Percentiles rank a stretch among this genome's conserved stretches.
phyloP scores from a whole-genome alignment of 2,888 invertebrate species.

The Ophion ventricosus region DNA sequence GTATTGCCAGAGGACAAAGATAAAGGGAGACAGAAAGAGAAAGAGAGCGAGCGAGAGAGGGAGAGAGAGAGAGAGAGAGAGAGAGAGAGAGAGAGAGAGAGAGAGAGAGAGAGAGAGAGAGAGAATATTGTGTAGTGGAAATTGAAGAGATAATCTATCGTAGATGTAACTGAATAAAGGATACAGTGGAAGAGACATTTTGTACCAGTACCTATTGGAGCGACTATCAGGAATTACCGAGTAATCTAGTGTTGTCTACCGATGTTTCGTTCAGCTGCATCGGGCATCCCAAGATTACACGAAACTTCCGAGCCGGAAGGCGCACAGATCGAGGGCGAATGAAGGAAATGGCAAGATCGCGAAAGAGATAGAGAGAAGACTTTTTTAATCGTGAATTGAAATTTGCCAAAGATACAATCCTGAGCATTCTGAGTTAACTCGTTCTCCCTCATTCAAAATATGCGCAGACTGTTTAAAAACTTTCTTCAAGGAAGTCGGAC shows the following conservation, averaged over 20 bases:
- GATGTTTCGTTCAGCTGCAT: slow-evolving; percentile 26
- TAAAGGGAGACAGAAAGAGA: too few species aligned
- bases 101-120: too few species aligned
- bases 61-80: too few species aligned
- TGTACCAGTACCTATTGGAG: neutral
- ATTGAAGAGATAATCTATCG: slow-evolving; percentile 17
- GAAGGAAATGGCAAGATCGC: neutral
- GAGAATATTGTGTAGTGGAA: neutral
- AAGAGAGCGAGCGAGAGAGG: too few species aligned
- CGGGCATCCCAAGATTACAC: neutral
- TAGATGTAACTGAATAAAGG: neutral
- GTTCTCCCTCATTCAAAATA: too few species aligned
- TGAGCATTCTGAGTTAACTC: too few species aligned
- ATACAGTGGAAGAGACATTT: slow-evolving; percentile 5
- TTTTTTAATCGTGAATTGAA: neutral
- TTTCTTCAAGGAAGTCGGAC: too few species aligned
- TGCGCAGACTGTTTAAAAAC: too few species aligned
- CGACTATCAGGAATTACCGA: slow-evolving; percentile 27
- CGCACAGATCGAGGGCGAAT: neutral
- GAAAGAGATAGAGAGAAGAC: neutral
- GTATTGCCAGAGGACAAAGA: too few species aligned
- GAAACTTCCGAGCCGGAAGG: neutral
- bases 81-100: too few species aligned
- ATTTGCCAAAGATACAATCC: too few species aligned
- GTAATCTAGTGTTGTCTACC: slow-evolving; percentile 27